Conservation (phyloP, 2,888 invertebrate species). For the Steinernema hermaphroditum region DNA sequence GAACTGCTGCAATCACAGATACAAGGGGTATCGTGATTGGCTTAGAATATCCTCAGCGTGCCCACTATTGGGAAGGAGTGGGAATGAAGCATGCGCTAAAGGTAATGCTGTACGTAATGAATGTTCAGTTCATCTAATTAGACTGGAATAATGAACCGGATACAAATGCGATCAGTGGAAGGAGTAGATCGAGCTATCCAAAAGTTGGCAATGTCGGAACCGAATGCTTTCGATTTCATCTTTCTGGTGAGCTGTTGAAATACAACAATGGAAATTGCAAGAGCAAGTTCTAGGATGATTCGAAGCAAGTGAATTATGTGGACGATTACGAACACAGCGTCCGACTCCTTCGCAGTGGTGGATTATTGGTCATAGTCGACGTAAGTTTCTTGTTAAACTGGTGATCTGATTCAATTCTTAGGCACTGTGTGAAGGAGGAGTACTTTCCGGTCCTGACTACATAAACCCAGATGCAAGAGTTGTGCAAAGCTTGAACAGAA, state of each 20-base stretch:
- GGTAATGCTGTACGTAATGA: neutral
- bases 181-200: constrained; percentile 47
- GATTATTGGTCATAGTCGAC: constrained; percentile 68
- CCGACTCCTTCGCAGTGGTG: constrained; percentile 66
- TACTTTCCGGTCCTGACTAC: constrained; percentile 46
- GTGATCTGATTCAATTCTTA: constrained; percentile 28
- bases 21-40: constrained; percentile 54
- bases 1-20: constrained; percentile 36
- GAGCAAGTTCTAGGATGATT: constrained; percentile 47
- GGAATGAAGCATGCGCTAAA: constrained; percentile 49
- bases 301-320: constrained; percentile 67
- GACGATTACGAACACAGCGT: constrained; percentile 67
- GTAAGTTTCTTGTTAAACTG: constrained; percentile 32
- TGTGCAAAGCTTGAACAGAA: constrained; percentile 48
- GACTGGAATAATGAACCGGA: constrained; percentile 45
- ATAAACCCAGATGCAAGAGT: constrained; percentile 50
- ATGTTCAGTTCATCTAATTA: neutral
- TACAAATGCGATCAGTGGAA: constrained; percentile 53
- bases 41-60: constrained; percentile 53
- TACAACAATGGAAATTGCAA: neutral
- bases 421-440: constrained; percentile 49
- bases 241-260: constrained; percentile 39
- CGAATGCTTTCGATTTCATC: constrained; percentile 52
- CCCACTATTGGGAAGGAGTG: constrained; percentile 53
- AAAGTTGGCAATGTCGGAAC: constrained; percentile 46